phyloP scores from a whole-genome alignment of 2,113 vertebrate species.

The Perca schrenkii region DNA sequence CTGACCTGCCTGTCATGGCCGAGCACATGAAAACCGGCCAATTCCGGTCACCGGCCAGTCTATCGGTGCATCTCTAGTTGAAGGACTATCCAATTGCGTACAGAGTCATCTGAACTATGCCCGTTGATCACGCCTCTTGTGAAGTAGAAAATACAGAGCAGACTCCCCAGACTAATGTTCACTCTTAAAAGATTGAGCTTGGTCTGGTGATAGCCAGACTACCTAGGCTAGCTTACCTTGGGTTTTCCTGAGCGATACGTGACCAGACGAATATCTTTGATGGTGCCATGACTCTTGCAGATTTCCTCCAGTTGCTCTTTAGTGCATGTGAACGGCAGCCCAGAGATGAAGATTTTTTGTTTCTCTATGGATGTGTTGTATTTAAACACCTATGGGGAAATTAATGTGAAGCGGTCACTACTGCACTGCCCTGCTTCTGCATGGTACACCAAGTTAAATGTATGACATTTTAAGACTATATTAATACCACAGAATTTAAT shows the following conservation, averaged over 20 bases:
- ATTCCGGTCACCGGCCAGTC: too few relatives aligned
- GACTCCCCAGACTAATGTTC: too few relatives aligned
- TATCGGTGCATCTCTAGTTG: too few relatives aligned
- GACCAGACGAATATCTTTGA: constrained; percentile 93
- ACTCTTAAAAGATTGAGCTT: too few relatives aligned
- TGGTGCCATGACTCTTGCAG: constrained; percentile 88
- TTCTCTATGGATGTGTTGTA: constrained; percentile 95
- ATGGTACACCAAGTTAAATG: neutral
- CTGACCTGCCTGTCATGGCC: too few relatives aligned
- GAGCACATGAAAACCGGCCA: too few relatives aligned
- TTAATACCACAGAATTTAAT: neutral
- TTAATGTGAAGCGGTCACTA: neutral
- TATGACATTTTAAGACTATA: neutral
- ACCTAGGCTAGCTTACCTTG: constrained; percentile 85
- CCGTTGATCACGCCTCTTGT: too few relatives aligned
- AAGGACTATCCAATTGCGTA: too few relatives aligned
- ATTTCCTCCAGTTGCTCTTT: constrained; percentile 91
- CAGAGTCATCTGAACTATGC: too few relatives aligned
- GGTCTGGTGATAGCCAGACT: too few relatives aligned
- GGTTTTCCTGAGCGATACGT: constrained; percentile 96
- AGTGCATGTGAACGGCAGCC: constrained; percentile 93
- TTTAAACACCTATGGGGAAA: constrained; percentile 89
- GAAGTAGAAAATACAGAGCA: too few relatives aligned
- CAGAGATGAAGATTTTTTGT: constrained; percentile 96
- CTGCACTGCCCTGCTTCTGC: neutral